A percentile compares a stretch with the other conserved stretches of the same genome.
Conservation (phyloP, 1,140 invertebrate genomes). For the Berghia stephanieae region DNA sequence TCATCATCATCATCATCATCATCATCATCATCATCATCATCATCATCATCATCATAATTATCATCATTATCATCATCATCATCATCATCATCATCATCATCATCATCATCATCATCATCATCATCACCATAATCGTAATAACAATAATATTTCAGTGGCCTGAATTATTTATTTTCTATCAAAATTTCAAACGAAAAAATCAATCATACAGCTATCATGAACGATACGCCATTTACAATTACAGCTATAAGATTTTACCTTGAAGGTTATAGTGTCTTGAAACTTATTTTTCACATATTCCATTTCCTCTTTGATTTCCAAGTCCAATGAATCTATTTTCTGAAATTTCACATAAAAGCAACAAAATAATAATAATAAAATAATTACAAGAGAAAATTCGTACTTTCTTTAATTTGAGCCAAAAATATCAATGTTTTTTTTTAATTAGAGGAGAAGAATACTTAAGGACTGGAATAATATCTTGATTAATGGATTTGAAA, state of each 20-base stretch:
- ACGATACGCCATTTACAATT: background rate
- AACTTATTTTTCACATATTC: slow-evolving; percentile 53
- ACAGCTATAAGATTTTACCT: slow-evolving; percentile 44
- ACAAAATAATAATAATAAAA: slow-evolving; percentile 16
- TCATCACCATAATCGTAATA: no score
- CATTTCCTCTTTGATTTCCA: slow-evolving; percentile 54
- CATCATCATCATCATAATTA: no score
- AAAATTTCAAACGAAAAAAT: background rate
- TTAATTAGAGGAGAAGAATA: background rate
- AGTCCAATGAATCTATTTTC: slow-evolving; percentile 59
- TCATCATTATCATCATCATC: no score
- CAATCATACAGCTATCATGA: background rate
- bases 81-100: no score
- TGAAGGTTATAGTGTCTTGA: slow-evolving; percentile 60
- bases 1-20: no score
- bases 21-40: no score
- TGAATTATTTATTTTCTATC: background rate
- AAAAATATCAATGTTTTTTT: background rate
- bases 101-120: no score
- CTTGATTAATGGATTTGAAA: no score
- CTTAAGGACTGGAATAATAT: no score
- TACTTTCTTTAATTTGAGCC: background rate
- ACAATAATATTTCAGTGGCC: background rate
- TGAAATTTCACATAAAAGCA: slow-evolving; percentile 43
- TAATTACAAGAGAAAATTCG: background rate